Evolutionary conservation across 2,797 vertebrate species (phyloP), one percentile per base, ranked within the genome.

Genomic region (Taenioides sp.): DNA sequence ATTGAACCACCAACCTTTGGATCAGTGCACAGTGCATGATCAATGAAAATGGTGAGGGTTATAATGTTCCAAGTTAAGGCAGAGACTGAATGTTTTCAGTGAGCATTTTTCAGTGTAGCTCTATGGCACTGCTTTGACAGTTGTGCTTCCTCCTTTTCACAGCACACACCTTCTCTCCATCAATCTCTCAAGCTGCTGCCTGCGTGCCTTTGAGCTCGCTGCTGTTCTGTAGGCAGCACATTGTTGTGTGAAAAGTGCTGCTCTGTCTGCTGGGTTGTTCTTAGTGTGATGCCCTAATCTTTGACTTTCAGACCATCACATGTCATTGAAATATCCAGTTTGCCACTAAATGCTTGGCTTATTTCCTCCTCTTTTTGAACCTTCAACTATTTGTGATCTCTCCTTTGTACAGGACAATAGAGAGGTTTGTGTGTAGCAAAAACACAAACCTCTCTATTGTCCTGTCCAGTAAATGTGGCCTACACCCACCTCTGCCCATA

Each of bases 91-190:
- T 47, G 43, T 54, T 54, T 54, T 54, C 52, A 9, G 20, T 10
- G 20, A 10, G 4, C 22, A 60, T 60, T 28, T 60, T 20, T 60
- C 27, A 7, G 18, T 31, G 22, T 31, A 23, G 37, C 40, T 43
- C 37, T 22, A 0, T 43, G 34, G 37, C 37, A 18, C 17, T 28
- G 64, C 47, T 11, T 28, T 66, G 65, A 31, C 65, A 66, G 43
- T 23, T 28, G 50, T 37, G 28, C 20, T 14, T 67, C 28, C 50
- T 34, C 11, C 50, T 67, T 12, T 18, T 50, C 54, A 34, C 28
- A 37, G 52, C 52, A 18, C 66, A 25, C 66, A 37, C 66, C 66
- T 68, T 37, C 54, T 67, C n/a, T 9, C 52, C 66, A 37, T 68
- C 54, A 68, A 55, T 68, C 28, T 37, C 50, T 37, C 50, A 34